These are phyloP conservation scores for Meleagris gallopavo DNA, from an alignment of 2,113 vertebrate genomes.

Conservation along the genomic window DNA sequence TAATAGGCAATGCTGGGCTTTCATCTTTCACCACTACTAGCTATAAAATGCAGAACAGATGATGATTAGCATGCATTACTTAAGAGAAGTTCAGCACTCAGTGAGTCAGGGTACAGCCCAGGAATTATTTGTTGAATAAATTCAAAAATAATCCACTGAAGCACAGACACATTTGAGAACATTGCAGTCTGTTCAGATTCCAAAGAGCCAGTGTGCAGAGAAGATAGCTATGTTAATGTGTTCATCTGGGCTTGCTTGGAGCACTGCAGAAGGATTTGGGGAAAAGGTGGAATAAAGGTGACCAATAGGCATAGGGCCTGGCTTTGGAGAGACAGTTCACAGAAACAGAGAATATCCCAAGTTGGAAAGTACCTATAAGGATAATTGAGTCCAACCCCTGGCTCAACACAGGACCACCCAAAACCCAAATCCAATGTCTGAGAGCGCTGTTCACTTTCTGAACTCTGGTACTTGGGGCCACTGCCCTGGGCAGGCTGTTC, in stretches of 20 bases:
- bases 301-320: not conserved
- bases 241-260: not conserved
- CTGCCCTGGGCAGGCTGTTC: too few species aligned
- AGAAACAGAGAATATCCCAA: too few species aligned
- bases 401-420: too few species aligned
- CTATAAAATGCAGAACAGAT: conserved; percentile 34
- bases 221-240: not conserved
- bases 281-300: not conserved
- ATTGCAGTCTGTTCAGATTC: not conserved
- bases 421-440: too few species aligned
- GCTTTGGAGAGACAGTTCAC: too few species aligned
- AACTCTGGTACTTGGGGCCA: too few species aligned
- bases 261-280: not conserved
- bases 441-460: too few species aligned
- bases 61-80: conserved; percentile 36
- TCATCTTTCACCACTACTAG: not conserved
- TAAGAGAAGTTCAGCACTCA: not conserved
- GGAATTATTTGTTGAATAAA: conserved; percentile 31
- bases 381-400: too few species aligned
- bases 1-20: conserved; percentile 27
- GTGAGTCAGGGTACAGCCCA: not conserved
- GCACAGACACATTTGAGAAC: not conserved
- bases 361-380: too few species aligned
- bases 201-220: not conserved
- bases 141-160: not conserved